Evolutionary conservation across 2,888 invertebrate genomes (phyloP).

Genomic region (Mythimna pallens): DNA sequence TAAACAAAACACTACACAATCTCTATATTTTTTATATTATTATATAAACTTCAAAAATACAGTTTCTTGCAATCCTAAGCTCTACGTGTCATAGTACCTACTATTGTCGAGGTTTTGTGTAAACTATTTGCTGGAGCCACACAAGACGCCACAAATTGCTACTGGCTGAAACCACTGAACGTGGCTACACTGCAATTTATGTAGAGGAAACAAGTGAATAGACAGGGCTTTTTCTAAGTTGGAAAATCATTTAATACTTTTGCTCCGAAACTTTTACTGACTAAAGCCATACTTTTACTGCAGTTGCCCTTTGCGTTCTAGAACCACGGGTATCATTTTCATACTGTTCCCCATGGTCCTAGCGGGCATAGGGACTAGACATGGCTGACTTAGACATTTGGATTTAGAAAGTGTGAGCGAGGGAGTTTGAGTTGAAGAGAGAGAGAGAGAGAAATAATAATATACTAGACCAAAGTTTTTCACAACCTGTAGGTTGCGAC

Average conservation of each 20-base stretch:
- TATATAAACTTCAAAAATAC: neutral
- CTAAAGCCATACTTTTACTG: too few species aligned
- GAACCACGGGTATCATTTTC: too few species aligned
- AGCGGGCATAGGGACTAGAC: neutral
- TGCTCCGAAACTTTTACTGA: too few species aligned
- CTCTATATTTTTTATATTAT: neutral
- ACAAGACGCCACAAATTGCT: constrained; percentile 67
- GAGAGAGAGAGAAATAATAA: neutral
- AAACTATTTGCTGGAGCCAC: constrained; percentile 55
- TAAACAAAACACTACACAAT: neutral
- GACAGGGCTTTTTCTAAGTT: too few species aligned
- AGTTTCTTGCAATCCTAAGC: constrained; percentile 2
- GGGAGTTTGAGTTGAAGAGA: too few species aligned
- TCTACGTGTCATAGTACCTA: constrained; percentile 3
- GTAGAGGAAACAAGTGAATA: constrained; percentile 9
- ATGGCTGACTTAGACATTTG: too few species aligned
- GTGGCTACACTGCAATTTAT: constrained; percentile 46
- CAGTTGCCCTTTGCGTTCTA: too few species aligned
- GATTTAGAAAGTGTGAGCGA: neutral
- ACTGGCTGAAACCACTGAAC: constrained; percentile 45
- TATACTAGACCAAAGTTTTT: too few species aligned
- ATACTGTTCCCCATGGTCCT: too few species aligned
- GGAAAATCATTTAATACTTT: too few species aligned
- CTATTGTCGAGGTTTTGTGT: constrained; percentile 35
- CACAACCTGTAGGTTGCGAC: too few species aligned